Percentiles rank a stretch among this genome's conserved stretches.
These are phyloP conservation scores for Danaus melanippus DNA, from an alignment of 1,140 invertebrate species.

Conservation along the genomic window DNA sequence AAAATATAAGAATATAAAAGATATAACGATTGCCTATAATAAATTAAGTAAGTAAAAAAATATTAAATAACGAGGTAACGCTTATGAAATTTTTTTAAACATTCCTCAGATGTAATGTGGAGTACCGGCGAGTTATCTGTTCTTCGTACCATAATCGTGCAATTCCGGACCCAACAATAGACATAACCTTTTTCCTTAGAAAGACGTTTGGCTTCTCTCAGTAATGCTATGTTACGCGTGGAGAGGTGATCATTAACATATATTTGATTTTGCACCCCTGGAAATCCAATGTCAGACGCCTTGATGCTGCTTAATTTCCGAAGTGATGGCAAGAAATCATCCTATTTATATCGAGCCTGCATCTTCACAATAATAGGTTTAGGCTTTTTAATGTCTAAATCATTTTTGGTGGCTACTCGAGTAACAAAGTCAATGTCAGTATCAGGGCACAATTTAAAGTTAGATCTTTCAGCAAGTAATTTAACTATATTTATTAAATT, in stretches of 20 bases:
- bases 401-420: no score
- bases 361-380: no score
- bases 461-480: constrained; percentile 5
- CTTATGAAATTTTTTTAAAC: constrained; percentile 8
- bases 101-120: constrained; percentile 9
- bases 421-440: no score
- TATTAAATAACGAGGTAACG: constrained; percentile 1
- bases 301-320: constrained; percentile 6
- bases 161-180: constrained; percentile 9
- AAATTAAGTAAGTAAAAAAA: constrained; percentile 3
- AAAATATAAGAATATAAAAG: constrained; percentile 3
- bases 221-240: constrained; percentile 3
- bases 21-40: constrained; percentile 2
- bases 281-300: constrained; percentile 6
- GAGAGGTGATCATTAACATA: constrained; percentile 5
- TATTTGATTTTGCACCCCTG: constrained; percentile 7
- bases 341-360: no score
- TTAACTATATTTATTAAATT: constrained; percentile 8
- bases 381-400: no score
- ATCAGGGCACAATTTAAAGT: constrained; percentile 2
- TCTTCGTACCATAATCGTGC: constrained; percentile 7
- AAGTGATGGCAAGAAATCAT: constrained; percentile 1
- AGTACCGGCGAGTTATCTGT: constrained; percentile 6
- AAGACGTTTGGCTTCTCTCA: constrained; percentile 6
- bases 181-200: constrained; percentile 6